phyloP scores from a whole-genome alignment of 2,888 invertebrate genomes.

The Phaonia tiefii region DNA sequence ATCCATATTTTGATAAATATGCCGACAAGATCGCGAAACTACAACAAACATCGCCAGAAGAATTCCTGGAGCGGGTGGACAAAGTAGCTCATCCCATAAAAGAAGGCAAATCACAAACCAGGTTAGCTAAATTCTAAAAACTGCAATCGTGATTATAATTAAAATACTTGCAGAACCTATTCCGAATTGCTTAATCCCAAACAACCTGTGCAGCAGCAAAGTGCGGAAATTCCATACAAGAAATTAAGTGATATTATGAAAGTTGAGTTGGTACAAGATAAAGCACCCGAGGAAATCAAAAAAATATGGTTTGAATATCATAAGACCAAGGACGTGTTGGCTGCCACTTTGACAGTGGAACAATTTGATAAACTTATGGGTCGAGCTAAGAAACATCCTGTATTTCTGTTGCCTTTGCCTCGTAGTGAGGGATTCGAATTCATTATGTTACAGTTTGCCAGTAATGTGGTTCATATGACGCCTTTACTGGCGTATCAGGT shows the following conservation, averaged over 20 bases:
- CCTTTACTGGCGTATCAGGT: conserved; percentile 92
- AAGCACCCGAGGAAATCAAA: conserved; percentile 86
- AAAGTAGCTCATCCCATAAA: conserved; percentile 77
- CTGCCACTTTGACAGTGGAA: conserved; percentile 85
- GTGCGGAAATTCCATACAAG: conserved; percentile 80
- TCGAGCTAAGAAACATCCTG: conserved; percentile 84
- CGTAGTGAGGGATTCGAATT: conserved; percentile 93
- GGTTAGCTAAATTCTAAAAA: conserved; percentile 67
- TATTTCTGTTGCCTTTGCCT: conserved; percentile 91
- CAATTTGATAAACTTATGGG: conserved; percentile 83
- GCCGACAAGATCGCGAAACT: conserved; percentile 87
- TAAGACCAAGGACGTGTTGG: conserved; percentile 87
- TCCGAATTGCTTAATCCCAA: conserved; percentile 86
- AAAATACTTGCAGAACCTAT: conserved; percentile 81
- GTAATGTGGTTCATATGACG: conserved; percentile 90
- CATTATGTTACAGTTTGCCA: conserved; percentile 88
- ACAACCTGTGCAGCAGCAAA: conserved; percentile 74
- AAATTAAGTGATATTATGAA: conserved; percentile 88
- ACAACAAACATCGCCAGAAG: conserved; percentile 88
- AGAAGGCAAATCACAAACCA: conserved; percentile 74
- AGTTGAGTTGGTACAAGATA: conserved; percentile 87
- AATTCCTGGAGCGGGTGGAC: conserved; percentile 86
- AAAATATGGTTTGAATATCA: conserved; percentile 91
- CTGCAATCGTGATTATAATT: conserved; percentile 1
- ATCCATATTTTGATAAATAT: conserved; percentile 92